A percentile compares a stretch with the other conserved stretches of the same genome.
These are phyloP conservation scores for Gambusia affinis DNA, from an alignment of 2,113 vertebrate genomes.

Conservation along the genomic window DNA sequence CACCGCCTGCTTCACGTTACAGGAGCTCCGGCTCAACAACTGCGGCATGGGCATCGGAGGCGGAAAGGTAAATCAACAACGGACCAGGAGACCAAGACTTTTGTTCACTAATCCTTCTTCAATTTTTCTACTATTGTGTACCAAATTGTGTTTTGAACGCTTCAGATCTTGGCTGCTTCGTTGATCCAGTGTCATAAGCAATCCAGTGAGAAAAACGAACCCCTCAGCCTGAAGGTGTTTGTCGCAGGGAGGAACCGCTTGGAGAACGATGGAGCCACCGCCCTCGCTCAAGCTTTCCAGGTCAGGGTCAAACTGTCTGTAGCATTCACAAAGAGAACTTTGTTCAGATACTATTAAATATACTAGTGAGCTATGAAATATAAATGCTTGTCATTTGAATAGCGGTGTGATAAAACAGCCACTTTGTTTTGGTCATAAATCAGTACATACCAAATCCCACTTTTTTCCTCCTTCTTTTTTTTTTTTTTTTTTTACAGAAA, in stretches of 20 bases:
- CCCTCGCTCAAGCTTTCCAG: constrained; percentile 93
- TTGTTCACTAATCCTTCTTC: too few relatives aligned
- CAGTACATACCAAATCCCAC: too few relatives aligned
- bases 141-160: constrained; percentile 7
- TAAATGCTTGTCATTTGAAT: neutral
- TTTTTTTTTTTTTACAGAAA: too few relatives aligned
- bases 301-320: constrained; percentile 64
- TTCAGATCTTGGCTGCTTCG: constrained; percentile 91
- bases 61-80: constrained; percentile 85
- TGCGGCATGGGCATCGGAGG: constrained; percentile 98
- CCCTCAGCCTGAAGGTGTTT: constrained; percentile 91
- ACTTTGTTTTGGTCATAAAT: too few relatives aligned
- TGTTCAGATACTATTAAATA: neutral
- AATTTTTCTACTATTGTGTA: neutral
- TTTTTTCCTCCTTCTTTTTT: too few relatives aligned
- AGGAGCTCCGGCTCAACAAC: constrained; percentile 95
- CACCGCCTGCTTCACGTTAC: constrained; percentile 85
- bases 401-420: too few relatives aligned
- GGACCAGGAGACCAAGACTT: too few relatives aligned
- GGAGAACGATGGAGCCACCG: constrained; percentile 95
- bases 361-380: neutral
- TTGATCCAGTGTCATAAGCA: constrained; percentile 87
- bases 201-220: constrained; percentile 83
- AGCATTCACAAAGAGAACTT: neutral
- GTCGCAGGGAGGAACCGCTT: constrained; percentile 95